Evolutionary conservation across 2,888 invertebrate genomes (phyloP).

Genomic region (Epirrita christyi): DNA sequence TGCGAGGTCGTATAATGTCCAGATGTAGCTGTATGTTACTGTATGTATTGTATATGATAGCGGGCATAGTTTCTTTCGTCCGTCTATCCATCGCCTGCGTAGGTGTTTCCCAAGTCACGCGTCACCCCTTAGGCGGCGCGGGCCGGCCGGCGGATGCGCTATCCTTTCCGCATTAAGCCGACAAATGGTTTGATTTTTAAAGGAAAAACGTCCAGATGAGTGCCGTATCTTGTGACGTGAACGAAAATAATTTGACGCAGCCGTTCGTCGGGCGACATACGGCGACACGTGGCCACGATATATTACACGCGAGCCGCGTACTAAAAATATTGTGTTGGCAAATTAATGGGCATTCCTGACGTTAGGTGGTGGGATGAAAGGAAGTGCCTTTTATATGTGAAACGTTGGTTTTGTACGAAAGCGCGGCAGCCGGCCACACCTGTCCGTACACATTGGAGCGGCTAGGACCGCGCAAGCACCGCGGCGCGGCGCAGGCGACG

Average conservation of each 20-base stretch:
- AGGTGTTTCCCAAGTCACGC: conserved; percentile 47
- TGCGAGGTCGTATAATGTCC: conserved; percentile 30
- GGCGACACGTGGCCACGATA: conserved; percentile 84
- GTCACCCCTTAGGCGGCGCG: conserved; percentile 24
- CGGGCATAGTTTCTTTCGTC: conserved; percentile 26
- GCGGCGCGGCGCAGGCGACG: conserved; percentile 27
- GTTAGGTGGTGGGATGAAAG: conserved; percentile 84
- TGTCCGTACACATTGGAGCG: conserved; percentile 71
- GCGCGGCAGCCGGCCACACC: conserved; percentile 82
- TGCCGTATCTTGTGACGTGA: conserved; percentile 83
- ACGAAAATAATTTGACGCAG: conserved; percentile 85
- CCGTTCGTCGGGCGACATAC: conserved; percentile 81
- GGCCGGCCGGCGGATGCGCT: conserved; percentile 63
- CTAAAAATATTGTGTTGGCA: conserved; percentile 86
- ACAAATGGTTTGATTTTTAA: conserved; percentile 79
- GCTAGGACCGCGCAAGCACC: conserved; percentile 30
- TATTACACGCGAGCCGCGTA: conserved; percentile 83
- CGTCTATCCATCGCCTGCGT: conserved; percentile 18
- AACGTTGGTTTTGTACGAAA: conserved; percentile 83
- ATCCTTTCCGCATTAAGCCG: conserved; percentile 64
- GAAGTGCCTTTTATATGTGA: conserved; percentile 84
- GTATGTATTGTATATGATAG: conserved; percentile 25
- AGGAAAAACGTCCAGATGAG: conserved; percentile 83
- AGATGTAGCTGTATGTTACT: conserved; percentile 29
- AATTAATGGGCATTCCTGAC: conserved; percentile 85